phyloP scores from a whole-genome alignment of 2,797 vertebrate genomes.

The Poeciliopsis presidionis region DNA sequence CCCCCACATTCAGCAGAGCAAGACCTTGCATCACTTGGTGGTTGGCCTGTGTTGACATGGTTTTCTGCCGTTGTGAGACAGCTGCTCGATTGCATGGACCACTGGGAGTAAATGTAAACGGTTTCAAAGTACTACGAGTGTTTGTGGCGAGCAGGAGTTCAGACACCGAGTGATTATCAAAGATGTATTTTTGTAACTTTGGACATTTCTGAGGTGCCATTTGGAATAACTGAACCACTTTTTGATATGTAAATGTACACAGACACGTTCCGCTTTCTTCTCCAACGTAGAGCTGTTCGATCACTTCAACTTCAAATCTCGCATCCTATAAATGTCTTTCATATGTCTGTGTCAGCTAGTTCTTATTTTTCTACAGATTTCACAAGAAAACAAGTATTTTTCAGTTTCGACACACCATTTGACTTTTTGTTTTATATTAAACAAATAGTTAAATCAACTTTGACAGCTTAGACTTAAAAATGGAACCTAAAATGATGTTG shows the following conservation, averaged over 20 bases:
- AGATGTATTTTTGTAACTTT: slow-evolving; percentile 76
- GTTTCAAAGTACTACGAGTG: slow-evolving; percentile 41
- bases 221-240: slow-evolving; percentile 36
- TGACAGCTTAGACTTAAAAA: not conserved
- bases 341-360: slow-evolving; percentile 38
- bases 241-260: slow-evolving; percentile 20
- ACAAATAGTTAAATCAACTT: not conserved
- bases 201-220: slow-evolving; percentile 60
- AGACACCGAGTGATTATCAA: slow-evolving; percentile 41
- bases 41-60: slow-evolving; percentile 12
- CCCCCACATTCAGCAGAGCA: slow-evolving; percentile 26
- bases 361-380: slow-evolving; percentile 74
- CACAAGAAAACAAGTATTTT: slow-evolving; percentile 46
- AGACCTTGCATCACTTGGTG: slow-evolving; percentile 44
- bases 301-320: slow-evolving; percentile 48
- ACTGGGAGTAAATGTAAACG: slow-evolving; percentile 38
- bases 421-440: not conserved
- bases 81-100: slow-evolving; percentile 65
- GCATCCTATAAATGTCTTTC: slow-evolving; percentile 63
- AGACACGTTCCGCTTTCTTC: slow-evolving; percentile 31
- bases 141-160: slow-evolving; percentile 37
- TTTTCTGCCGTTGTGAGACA: slow-evolving; percentile 45
- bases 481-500: not conserved
- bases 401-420: slow-evolving; percentile 19
- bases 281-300: slow-evolving; percentile 37